These are phyloP conservation scores for Ophion slaviceki DNA, from an alignment of 2,888 invertebrate species.

Conservation along the genomic window DNA sequence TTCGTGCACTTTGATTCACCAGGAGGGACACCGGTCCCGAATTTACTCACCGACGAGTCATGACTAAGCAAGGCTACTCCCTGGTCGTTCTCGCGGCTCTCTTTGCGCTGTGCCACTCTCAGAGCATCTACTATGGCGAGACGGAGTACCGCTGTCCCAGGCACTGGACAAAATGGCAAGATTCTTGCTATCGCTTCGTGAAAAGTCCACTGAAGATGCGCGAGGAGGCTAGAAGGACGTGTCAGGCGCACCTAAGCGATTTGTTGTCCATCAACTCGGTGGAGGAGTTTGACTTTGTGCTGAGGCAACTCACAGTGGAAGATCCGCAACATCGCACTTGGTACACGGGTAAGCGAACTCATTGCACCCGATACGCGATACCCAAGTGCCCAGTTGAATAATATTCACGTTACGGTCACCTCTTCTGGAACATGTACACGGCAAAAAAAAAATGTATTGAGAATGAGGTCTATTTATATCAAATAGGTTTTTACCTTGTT, in stretches of 20 bases:
- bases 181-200: conserved; percentile 95
- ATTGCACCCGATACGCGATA: background rate
- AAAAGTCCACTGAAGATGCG: conserved; percentile 92
- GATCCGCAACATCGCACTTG: conserved; percentile 95
- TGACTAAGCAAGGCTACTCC: conserved; percentile 19
- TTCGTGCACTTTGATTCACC: conserved; percentile 29
- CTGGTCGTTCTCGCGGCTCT: conserved; percentile 36
- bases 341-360: conserved; percentile 87
- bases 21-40: conserved; percentile 27
- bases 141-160: conserved; percentile 88
- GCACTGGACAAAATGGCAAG: conserved; percentile 92
- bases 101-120: conserved; percentile 61
- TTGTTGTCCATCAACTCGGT: conserved; percentile 91
- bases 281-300: conserved; percentile 95
- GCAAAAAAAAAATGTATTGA: no score
- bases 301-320: conserved; percentile 91
- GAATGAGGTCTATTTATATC: no score
- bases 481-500: no score
- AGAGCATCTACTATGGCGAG: conserved; percentile 75
- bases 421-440: no score
- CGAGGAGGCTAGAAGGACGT: conserved; percentile 92
- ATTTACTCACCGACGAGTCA: conserved; percentile 26
- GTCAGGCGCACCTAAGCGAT: conserved; percentile 92
- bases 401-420: no score
- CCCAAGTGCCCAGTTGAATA: no score